Evolutionary conservation across 1,140 invertebrate genomes (phyloP).

Genomic region (Sminthurinus signatus): DNA sequence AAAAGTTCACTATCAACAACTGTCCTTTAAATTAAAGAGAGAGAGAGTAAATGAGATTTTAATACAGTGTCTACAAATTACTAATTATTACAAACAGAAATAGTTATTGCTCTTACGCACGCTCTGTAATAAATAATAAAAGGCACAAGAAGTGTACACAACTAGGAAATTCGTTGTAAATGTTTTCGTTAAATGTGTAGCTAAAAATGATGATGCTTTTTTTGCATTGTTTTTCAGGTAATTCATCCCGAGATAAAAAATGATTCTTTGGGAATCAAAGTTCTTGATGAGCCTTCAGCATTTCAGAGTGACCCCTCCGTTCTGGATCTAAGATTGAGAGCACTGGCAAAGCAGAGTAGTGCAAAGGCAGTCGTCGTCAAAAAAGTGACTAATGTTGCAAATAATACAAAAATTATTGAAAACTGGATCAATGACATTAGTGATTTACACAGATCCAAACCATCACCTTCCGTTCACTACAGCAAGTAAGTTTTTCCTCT

Average conservation of each 20-base stretch:
- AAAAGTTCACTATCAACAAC: no score
- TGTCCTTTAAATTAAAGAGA: no score
- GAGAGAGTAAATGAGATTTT: no score
- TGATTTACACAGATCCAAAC: slow-evolving; percentile 77
- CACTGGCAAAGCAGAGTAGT: slow-evolving; percentile 63
- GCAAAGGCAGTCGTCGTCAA: slow-evolving; percentile 62
- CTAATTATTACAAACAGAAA: no score
- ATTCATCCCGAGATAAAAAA: slow-evolving; percentile 66
- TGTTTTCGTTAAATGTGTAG: no score
- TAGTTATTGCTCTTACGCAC: no score
- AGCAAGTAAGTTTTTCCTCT: slow-evolving; percentile 54
- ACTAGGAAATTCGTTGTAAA: no score
- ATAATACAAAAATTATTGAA: slow-evolving; percentile 79
- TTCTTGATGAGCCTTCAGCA: slow-evolving; percentile 90
- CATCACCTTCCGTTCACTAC: slow-evolving; percentile 75
- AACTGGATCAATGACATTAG: slow-evolving; percentile 90
- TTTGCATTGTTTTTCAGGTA: no score
- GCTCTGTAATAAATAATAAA: no score
- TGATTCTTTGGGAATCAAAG: slow-evolving; percentile 69
- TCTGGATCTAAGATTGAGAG: slow-evolving; percentile 83
- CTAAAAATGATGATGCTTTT: no score
- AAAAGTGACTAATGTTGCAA: slow-evolving; percentile 74
- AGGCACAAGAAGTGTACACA: no score
- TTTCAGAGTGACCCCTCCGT: slow-evolving; percentile 93
- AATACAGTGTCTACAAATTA: no score